Percentiles rank a stretch among this genome's conserved stretches.
Evolutionary conservation across 1,140 invertebrate genomes (phyloP).

Genomic region (Gonioctena quinquepunctata): DNA sequence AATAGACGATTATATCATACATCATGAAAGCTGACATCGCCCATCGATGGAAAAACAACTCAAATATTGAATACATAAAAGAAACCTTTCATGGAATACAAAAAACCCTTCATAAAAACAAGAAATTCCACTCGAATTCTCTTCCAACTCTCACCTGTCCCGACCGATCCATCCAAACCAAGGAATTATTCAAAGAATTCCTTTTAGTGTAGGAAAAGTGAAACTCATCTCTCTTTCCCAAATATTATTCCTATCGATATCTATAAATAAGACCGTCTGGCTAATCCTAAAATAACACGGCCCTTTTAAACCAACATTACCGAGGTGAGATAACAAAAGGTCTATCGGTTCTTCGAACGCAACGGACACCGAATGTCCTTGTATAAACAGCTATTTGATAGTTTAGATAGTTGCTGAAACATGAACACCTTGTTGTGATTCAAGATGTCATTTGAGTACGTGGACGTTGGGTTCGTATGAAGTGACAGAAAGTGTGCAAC

Average conservation of each 20-base stretch:
- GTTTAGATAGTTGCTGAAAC: not conserved
- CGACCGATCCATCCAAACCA: not conserved
- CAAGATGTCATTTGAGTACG: not conserved
- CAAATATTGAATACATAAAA: no score
- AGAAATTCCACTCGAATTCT: no score
- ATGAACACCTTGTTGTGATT: not conserved
- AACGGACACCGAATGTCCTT: constrained; percentile 1
- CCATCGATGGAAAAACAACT: no score
- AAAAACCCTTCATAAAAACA: no score
- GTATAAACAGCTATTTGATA: constrained; percentile 4
- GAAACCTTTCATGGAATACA: no score
- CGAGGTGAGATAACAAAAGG: constrained; percentile 15
- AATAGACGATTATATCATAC: no score
- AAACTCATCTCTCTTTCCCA: not conserved
- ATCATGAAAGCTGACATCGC: no score
- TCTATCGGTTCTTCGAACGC: not conserved
- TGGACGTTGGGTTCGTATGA: not conserved
- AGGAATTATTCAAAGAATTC: not conserved
- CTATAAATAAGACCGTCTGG: constrained; percentile 5
- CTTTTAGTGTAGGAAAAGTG: not conserved
- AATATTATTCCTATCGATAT: constrained; percentile 13
- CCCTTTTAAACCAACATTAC: constrained; percentile 9
- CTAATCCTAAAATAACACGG: constrained; percentile 12
- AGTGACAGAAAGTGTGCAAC: no score
- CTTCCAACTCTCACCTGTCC: no score